Conservation (phyloP, 2,888 invertebrate species). For the Aporophyla lueneburgensis region DNA sequence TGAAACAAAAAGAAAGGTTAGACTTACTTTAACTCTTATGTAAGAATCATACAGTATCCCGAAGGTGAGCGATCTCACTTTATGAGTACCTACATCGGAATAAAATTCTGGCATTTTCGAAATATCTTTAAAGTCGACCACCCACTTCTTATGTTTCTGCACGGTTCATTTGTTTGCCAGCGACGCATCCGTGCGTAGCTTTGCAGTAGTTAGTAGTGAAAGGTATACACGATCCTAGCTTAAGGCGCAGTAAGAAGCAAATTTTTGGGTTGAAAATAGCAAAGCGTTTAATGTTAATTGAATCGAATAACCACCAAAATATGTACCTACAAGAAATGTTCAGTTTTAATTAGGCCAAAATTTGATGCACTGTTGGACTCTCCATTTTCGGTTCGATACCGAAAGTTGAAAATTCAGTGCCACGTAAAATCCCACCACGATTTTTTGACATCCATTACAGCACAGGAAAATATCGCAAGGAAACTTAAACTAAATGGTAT, state of each 20-base stretch:
- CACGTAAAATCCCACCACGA: too few species aligned
- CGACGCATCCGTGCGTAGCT: not conserved
- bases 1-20: constrained; percentile 40
- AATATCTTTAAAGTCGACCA: not conserved
- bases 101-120: not conserved
- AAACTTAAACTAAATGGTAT: constrained; percentile 8
- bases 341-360: too few species aligned
- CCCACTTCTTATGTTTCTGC: not conserved
- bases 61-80: not conserved
- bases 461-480: not conserved
- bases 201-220: not conserved
- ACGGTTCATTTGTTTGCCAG: not conserved
- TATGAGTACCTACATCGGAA: not conserved
- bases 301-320: too few species aligned
- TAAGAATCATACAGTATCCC: too few species aligned
- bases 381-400: too few species aligned
- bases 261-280: too few species aligned
- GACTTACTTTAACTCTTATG: not conserved
- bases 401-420: too few species aligned
- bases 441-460: not conserved
- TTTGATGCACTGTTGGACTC: too few species aligned
- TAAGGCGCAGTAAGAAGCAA: too few species aligned
- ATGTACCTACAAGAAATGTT: too few species aligned
- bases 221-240: not conserved
- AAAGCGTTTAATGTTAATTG: too few species aligned